These are phyloP conservation scores for Acleris cristana DNA, from an alignment of 2,888 invertebrate genomes.

Conservation along the genomic window DNA sequence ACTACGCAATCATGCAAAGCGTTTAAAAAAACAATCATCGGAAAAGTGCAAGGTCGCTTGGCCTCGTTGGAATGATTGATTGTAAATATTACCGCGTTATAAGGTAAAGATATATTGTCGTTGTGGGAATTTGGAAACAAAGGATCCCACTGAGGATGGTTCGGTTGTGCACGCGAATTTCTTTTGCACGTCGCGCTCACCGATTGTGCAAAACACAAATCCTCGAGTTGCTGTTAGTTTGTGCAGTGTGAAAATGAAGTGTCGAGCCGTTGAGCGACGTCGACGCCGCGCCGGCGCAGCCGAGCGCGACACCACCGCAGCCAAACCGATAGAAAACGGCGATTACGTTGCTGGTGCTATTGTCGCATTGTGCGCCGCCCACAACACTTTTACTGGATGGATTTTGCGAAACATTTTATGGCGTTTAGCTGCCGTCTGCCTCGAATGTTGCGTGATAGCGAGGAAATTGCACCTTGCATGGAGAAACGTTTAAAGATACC, in stretches of 20 bases:
- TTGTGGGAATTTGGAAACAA: slow-evolving; percentile 23
- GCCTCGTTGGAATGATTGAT: slow-evolving; percentile 41
- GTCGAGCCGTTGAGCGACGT: slow-evolving; percentile 49
- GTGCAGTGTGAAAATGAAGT: slow-evolving; percentile 52
- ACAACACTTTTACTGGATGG: slow-evolving; percentile 73
- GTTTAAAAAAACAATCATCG: slow-evolving; percentile 60
- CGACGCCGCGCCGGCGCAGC: slow-evolving; percentile 60
- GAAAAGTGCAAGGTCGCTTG: slow-evolving; percentile 64
- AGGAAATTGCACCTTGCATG: slow-evolving; percentile 59
- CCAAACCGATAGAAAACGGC: slow-evolving; percentile 80
- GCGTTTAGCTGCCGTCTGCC: slow-evolving; percentile 59
- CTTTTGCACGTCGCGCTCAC: background rate
- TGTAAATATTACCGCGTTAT: slow-evolving; percentile 22
- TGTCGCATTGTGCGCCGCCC: slow-evolving; percentile 77
- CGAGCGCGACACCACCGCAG: slow-evolving; percentile 74
- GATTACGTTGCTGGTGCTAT: slow-evolving; percentile 73
- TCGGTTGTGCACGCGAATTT: background rate
- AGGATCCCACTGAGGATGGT: slow-evolving; percentile 4
- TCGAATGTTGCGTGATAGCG: slow-evolving; percentile 67
- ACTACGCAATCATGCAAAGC: slow-evolving; percentile 55
- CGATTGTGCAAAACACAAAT: slow-evolving; percentile 5
- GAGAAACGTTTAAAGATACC: slow-evolving; percentile 41
- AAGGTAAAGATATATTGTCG: slow-evolving; percentile 14
- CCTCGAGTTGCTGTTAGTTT: slow-evolving; percentile 24
- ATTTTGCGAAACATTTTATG: slow-evolving; percentile 73